Percentiles rank a stretch among this genome's conserved stretches.
These are phyloP conservation scores for Caenorhabditis imperialis DNA, from an alignment of 2,888 invertebrate species.

Conservation along the genomic window DNA sequence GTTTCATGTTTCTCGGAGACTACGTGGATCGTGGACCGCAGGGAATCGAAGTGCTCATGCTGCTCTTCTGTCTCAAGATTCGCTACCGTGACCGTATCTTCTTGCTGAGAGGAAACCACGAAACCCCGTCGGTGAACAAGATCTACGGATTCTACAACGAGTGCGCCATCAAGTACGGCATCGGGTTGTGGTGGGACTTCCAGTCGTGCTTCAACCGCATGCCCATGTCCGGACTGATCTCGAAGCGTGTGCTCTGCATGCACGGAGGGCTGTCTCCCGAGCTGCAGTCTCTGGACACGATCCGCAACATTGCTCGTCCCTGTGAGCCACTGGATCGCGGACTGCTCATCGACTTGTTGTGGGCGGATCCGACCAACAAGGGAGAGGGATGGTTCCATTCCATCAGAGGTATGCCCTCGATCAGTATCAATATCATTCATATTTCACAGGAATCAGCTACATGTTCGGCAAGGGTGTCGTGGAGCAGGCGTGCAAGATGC, in stretches of 20 bases:
- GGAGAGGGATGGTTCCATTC: slow-evolving; percentile 65
- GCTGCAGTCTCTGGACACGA: slow-evolving; percentile 59
- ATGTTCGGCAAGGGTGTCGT: slow-evolving; percentile 71
- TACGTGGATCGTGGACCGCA: slow-evolving; percentile 73
- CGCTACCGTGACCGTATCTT: slow-evolving; percentile 66
- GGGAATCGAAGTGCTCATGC: slow-evolving; percentile 65
- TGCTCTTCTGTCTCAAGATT: slow-evolving; percentile 67
- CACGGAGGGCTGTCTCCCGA: slow-evolving; percentile 71
- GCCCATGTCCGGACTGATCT: slow-evolving; percentile 70
- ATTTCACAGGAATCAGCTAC: slow-evolving; percentile 62
- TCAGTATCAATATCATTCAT: neutral
- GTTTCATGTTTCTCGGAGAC: slow-evolving; percentile 68
- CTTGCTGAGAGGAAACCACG: slow-evolving; percentile 71
- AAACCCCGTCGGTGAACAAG: slow-evolving; percentile 71
- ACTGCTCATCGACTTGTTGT: slow-evolving; percentile 68
- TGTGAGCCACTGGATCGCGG: slow-evolving; percentile 68
- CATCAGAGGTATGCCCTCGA: slow-evolving; percentile 34
- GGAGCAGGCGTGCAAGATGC: slow-evolving; percentile 57
- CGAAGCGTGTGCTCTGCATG: slow-evolving; percentile 70
- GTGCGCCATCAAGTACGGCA: slow-evolving; percentile 64
- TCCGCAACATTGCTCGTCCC: slow-evolving; percentile 64
- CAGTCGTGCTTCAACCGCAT: slow-evolving; percentile 69
- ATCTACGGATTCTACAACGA: slow-evolving; percentile 72
- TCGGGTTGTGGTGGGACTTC: slow-evolving; percentile 74
- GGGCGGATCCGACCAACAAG: slow-evolving; percentile 72